Evolutionary conservation across 2,797 vertebrate species (phyloP), one percentile per base, ranked within the genome.

Genomic region (Glyptemys insculpta): DNA sequence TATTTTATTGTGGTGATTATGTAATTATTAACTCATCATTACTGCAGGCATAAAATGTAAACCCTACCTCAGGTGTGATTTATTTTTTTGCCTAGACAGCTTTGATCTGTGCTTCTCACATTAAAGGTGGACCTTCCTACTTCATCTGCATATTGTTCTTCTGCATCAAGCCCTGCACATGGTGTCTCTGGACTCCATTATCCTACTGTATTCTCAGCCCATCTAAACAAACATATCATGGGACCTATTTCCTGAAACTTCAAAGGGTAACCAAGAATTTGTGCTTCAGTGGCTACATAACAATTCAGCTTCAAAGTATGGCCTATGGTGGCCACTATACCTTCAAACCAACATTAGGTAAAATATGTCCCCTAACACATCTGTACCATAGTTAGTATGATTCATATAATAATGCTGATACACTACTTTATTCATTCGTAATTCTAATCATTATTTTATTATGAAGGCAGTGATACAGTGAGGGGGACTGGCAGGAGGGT

Each of bases 11-110:
- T 15, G 54, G 47, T n/a, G 81, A 83, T 81, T 50, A 3, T 44
- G 59, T 72, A 94, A 93, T 93, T 88, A 47, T 44, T 91, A 95
- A 85, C 34, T 79, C 15, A 87, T 74, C 83, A 41, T 8, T 79
- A 14, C 8, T 81, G 29, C 90, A 47, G 12, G 52, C 53, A 53
- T 44, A 3, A 54, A 74, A 2, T 0, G 81, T 81, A 92, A 83
- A 86, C 76, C 27, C 41, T 85, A 79, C 34, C 68, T 19, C 8
- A 68, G n/a, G 21, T 37, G n/a, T 68, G n/a, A 68, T 37, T 68
- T 62, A 8, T 15, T 68, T 68, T 57, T 65, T 96, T 93, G 25
- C 91, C 87, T 96, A 62, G 86, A 90, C 9, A 93, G 85, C 15
- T 21, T 80, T 59, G 85, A 16, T 83, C 10, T 94, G 59, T 2